Evolutionary conservation across 1,140 invertebrate species (phyloP).

Genomic region (Leptopilina clavipes): DNA sequence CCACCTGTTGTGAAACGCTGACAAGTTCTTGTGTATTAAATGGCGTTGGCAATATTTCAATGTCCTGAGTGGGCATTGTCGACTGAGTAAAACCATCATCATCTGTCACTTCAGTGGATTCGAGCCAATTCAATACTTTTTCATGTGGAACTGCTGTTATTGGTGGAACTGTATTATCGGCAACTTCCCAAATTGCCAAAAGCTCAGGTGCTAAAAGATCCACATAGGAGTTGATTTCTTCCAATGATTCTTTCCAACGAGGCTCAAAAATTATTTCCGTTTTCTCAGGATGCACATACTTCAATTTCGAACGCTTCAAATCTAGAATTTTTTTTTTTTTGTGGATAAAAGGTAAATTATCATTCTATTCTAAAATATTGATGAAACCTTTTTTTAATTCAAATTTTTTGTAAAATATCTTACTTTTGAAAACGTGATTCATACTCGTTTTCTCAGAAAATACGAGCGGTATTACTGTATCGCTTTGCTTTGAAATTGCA

Average conservation of each 20-base stretch:
- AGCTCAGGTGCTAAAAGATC: conserved; percentile 69
- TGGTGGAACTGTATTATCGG: conserved; percentile 55
- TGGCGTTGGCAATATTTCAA: conserved; percentile 43
- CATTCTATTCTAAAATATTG: not conserved
- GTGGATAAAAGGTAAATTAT: conserved; percentile 39
- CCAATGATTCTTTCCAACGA: conserved; percentile 63
- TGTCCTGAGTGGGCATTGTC: conserved; percentile 44
- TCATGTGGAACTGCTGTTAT: conserved; percentile 57
- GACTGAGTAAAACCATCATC: conserved; percentile 35
- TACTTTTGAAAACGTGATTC: conserved; percentile 59
- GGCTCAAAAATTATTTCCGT: conserved; percentile 40
- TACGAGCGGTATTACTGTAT: conserved; percentile 55
- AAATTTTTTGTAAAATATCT: conserved; percentile 29
- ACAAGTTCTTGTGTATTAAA: conserved; percentile 63
- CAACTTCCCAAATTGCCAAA: conserved; percentile 66
- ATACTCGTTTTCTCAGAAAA: conserved; percentile 59
- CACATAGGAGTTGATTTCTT: conserved; percentile 61
- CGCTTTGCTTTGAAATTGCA: conserved; percentile 46
- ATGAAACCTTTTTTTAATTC: too few relatives aligned
- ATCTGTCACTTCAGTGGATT: conserved; percentile 38
- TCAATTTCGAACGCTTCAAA: conserved; percentile 60
- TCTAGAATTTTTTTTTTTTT: conserved; percentile 46
- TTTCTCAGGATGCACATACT: conserved; percentile 43
- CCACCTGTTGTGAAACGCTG: conserved; percentile 62
- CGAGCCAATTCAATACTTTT: conserved; percentile 70